A percentile compares a stretch with the other conserved stretches of the same genome.
phyloP scores from a whole-genome alignment of 2,888 invertebrate species.

The Drosophila planitibia region DNA sequence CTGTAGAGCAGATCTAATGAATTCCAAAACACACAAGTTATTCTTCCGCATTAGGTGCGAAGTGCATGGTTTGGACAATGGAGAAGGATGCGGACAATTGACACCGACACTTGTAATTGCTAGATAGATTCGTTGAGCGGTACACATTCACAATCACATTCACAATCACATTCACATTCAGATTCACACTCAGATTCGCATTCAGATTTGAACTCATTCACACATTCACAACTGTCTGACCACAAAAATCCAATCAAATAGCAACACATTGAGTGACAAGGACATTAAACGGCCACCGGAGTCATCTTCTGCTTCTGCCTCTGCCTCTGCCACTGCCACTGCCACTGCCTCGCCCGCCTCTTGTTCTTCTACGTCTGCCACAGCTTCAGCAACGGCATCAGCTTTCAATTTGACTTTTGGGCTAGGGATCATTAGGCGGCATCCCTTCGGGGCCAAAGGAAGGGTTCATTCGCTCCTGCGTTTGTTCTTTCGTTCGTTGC shows the following conservation, averaged over 20 bases:
- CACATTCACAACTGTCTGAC: slow-evolving; percentile 50
- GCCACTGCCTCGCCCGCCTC: neutral
- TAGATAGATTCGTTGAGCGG: slow-evolving; percentile 15
- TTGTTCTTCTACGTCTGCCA: neutral
- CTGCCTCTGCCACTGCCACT: neutral
- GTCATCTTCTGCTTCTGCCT: neutral
- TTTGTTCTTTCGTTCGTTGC: slow-evolving; percentile 16
- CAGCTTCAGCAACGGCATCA: neutral
- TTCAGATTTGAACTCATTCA: slow-evolving; percentile 11
- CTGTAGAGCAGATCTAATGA: neutral
- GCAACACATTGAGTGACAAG: slow-evolving; percentile 42
- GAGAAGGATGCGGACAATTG: neutral
- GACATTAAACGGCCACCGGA: slow-evolving; percentile 16
- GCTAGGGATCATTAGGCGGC: slow-evolving; percentile 78
- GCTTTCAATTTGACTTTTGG: slow-evolving; percentile 54
- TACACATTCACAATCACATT: slow-evolving; percentile 1
- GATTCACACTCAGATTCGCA: neutral
- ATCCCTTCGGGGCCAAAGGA: slow-evolving; percentile 17
- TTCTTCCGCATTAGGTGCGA: neutral
- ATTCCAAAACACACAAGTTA: neutral
- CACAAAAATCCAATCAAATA: slow-evolving; percentile 67
- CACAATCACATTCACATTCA: neutral
- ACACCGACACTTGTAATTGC: slow-evolving; percentile 26
- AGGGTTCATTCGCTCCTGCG: slow-evolving; percentile 32
- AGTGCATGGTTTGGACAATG: neutral